Conservation (phyloP, 2,113 vertebrate species). For the Sapajus apella region DNA sequence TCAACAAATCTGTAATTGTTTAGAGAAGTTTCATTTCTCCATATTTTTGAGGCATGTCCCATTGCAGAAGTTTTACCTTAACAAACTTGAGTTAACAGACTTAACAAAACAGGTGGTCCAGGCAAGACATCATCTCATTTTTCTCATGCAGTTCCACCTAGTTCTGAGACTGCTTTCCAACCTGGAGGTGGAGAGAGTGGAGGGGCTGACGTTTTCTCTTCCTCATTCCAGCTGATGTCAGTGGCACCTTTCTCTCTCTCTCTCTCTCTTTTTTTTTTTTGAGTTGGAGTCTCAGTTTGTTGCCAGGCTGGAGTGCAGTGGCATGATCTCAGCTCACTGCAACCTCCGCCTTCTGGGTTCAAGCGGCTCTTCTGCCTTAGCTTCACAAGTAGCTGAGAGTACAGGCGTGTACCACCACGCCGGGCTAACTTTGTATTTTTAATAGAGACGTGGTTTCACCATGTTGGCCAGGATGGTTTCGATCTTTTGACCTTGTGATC, state of each 20-base stretch:
- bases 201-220: background rate
- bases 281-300: no score
- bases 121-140: background rate
- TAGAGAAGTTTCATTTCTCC: background rate
- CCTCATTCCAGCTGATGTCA: constrained; percentile 9
- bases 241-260: background rate
- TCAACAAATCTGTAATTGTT: background rate
- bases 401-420: no score
- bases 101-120: background rate
- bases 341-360: no score
- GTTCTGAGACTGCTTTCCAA: background rate
- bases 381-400: no score
- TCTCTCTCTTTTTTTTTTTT: no score
- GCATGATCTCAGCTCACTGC: no score
- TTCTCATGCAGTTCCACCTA: background rate
- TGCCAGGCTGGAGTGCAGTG: no score
- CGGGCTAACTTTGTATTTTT: no score
- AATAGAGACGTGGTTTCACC: no score
- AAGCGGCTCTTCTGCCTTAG: no score
- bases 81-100: background rate
- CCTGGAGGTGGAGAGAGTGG: background rate
- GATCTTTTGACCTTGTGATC: no score
- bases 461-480: no score
- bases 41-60: background rate
- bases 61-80: background rate